These are phyloP conservation scores for Steinernema carpocapsae DNA, from an alignment of 2,888 invertebrate genomes.

Conservation along the genomic window DNA sequence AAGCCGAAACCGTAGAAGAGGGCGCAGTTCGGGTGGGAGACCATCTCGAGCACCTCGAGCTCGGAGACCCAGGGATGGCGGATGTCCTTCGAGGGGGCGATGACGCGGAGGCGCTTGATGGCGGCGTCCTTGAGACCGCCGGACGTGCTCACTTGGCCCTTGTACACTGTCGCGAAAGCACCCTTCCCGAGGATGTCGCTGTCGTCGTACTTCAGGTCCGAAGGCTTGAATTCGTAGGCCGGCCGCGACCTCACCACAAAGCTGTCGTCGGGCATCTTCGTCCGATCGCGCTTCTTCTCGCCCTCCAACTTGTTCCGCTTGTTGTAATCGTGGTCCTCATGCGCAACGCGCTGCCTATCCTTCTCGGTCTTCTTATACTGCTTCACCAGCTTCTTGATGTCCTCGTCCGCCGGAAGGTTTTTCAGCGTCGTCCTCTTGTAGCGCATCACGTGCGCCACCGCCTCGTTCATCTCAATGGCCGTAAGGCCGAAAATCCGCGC, in stretches of 20 bases:
- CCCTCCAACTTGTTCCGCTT: not conserved
- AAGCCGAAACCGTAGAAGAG: constrained; percentile 44
- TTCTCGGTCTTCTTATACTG: not conserved
- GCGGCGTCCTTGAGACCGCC: constrained; percentile 36
- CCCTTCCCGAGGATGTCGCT: constrained; percentile 41
- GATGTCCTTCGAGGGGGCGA: constrained; percentile 37
- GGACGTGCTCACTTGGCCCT: constrained; percentile 36
- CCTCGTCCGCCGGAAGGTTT: not conserved
- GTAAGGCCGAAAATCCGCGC: not conserved
- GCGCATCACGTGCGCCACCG: not conserved
- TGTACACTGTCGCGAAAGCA: constrained; percentile 46
- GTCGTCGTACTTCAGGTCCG: not conserved
- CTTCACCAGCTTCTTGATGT: not conserved
- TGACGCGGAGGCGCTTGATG: constrained; percentile 43
- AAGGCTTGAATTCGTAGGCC: not conserved
- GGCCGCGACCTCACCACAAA: not conserved
- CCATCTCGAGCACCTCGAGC: constrained; percentile 48
- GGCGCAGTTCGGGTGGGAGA: constrained; percentile 50
- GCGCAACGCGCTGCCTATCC: not conserved
- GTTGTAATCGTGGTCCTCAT: not conserved
- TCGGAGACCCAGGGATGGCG: constrained; percentile 44
- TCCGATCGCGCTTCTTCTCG: not conserved
- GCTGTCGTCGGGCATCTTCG: not conserved
- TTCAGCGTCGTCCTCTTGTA: not conserved
- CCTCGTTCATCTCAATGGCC: not conserved